Evolutionary conservation across 92 coral and sea anemone species (phyloP), one percentile per base, ranked within the genome.

Genomic region (Diadumene lineata): DNA sequence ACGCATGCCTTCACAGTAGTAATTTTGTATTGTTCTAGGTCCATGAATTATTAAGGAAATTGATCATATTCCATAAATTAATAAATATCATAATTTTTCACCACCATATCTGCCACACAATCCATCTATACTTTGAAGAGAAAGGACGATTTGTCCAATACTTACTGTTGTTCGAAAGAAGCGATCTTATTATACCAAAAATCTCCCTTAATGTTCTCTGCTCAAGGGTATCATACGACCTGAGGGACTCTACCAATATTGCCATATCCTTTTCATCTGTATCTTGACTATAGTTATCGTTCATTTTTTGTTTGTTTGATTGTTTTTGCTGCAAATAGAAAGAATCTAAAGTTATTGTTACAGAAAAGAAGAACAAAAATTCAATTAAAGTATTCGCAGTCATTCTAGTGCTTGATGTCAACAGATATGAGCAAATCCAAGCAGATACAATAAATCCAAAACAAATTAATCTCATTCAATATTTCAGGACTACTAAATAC

Each of bases 241-340:
- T 56, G 32, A 72, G 56, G 19, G 66, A 56, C 38, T 72, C 77
- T 18, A 72, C 77, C 4, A 72, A 55, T 29, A 72, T 24, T 31
- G 77, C 77, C 32, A 72, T 8, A 34, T 72, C 77, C 31, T 70
- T 58, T 27, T 70, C 75, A 50, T 70, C 64, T 9, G 46, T 50
- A n/a, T 70, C 62, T 31, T 31, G 43, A 19, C 69, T 64, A 48
- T 1, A 11, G 26, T 22, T 58, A 1, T 58, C 29, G 1, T 58
- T 32, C 64, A 58, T 58, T 4, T 13, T 38, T 38, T n/a, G n/a
- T n/a, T n/a, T n/a, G n/a, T n/a, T n/a, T n/a, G n/a, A n/a, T n/a
- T n/a, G n/a, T n/a, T n/a, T n/a, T n/a, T n/a, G n/a, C n/a, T n/a
- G n/a, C n/a, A n/a, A n/a, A n/a, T n/a, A n/a, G n/a, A n/a, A n/a